Conservation (phyloP, 2,797 vertebrate genomes). For the Prunella strophiata region DNA sequence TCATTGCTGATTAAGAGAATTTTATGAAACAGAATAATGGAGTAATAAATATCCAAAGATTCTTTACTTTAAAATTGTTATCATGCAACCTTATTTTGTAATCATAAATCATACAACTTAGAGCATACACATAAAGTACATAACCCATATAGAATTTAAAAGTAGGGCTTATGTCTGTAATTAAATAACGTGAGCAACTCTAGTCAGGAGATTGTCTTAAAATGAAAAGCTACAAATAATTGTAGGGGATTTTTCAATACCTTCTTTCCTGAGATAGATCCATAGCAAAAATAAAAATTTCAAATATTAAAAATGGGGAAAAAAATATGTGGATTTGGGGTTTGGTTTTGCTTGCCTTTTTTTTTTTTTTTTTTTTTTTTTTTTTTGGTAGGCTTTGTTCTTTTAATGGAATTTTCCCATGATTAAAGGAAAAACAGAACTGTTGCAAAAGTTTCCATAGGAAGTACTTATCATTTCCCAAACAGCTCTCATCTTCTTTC, state of each 20-base stretch:
- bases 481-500: conserved; percentile 49
- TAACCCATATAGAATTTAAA: not conserved
- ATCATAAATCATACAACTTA: not conserved
- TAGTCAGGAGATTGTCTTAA: not conserved
- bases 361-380: not conserved
- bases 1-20: not conserved
- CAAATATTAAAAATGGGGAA: not conserved
- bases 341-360: not conserved
- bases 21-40: conserved; percentile 26
- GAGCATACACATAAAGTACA: not conserved
- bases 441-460: conserved; percentile 49
- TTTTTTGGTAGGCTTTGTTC: not conserved
- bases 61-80: not conserved
- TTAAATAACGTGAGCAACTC: not conserved
- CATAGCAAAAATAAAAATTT: not conserved
- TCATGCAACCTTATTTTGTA: not conserved
- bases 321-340: not conserved
- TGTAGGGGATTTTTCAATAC: not conserved
- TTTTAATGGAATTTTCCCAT: conserved; percentile 42
- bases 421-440: conserved; percentile 30
- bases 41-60: conserved; percentile 3
- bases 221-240: not conserved
- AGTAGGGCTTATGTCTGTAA: not conserved
- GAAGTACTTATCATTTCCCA: conserved; percentile 50
- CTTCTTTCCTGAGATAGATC: not conserved